A percentile compares a stretch with the other conserved stretches of the same genome.
Conservation (phyloP, 2,113 vertebrate genomes). For the Willisornis vidua region DNA sequence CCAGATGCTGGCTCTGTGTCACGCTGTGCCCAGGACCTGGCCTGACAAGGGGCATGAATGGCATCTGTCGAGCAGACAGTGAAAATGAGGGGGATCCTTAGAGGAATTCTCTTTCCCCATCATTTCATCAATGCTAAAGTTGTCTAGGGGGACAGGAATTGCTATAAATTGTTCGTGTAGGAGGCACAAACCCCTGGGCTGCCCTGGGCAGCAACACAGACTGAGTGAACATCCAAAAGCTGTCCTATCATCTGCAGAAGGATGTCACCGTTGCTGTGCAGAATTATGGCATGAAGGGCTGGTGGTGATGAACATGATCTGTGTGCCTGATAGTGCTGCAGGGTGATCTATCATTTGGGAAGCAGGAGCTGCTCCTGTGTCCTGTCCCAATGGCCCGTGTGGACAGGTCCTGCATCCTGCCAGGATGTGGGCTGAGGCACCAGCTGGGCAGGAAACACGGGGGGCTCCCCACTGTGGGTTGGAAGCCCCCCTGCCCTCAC, state of each 20-base stretch:
- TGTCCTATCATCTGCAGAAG: not conserved
- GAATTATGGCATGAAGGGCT: not conserved
- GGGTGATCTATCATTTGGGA: not conserved
- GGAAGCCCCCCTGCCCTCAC: not conserved
- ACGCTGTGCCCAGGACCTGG: fast-evolving
- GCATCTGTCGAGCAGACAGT: not conserved
- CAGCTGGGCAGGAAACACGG: fast-evolving
- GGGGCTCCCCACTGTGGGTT: fast-evolving
- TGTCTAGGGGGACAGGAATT: not conserved
- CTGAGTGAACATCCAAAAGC: not conserved
- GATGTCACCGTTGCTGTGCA: not conserved
- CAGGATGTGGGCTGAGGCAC: not conserved
- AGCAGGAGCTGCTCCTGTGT: not conserved
- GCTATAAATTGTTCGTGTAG: too few relatives aligned
- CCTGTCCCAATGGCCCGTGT: fast-evolving
- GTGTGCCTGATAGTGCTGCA: not conserved
- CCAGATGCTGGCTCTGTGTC: fast-evolving
- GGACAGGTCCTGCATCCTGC: not conserved
- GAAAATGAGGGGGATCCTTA: not conserved
- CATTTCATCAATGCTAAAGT: not conserved
- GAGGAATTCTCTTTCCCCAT: not conserved
- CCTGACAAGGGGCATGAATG: not conserved
- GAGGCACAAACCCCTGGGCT: not conserved
- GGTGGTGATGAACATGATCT: fast-evolving
- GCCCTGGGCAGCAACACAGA: not conserved